Conservation (phyloP, 2,113 vertebrate species). For the Hymenochirus boettgeri region DNA sequence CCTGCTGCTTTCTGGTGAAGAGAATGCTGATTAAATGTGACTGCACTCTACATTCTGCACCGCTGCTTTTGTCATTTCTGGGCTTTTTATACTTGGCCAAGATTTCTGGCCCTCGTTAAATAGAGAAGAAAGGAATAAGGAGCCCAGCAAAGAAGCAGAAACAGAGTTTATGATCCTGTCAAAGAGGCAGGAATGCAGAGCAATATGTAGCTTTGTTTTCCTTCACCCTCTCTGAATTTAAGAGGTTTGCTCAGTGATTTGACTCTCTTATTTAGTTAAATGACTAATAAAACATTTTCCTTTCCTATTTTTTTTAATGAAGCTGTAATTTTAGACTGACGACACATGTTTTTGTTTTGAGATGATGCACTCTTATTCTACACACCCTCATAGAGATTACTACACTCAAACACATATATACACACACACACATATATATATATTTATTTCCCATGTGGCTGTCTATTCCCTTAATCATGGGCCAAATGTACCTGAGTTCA, state of each 20-base stretch:
- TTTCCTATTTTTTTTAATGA: too few relatives aligned
- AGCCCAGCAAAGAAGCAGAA: slow-evolving; percentile 32
- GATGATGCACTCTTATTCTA: too few relatives aligned
- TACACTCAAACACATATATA: too few relatives aligned
- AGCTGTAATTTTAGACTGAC: too few relatives aligned
- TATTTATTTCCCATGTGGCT: too few relatives aligned
- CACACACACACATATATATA: too few relatives aligned
- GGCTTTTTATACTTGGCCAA: slow-evolving; percentile 34
- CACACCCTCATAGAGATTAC: too few relatives aligned
- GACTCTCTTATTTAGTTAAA: background rate
- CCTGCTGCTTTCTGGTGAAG: slow-evolving; percentile 37
- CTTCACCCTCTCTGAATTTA: slow-evolving; percentile 16
- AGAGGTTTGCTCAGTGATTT: background rate
- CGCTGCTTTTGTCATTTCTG: slow-evolving; percentile 40
- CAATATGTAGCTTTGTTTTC: slow-evolving; percentile 30
- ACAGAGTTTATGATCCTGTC: slow-evolving; percentile 31
- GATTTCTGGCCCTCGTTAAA: slow-evolving; percentile 39
- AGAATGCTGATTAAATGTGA: slow-evolving; percentile 39
- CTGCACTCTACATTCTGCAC: slow-evolving; percentile 19
- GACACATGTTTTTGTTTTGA: too few relatives aligned
- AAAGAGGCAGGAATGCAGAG: slow-evolving; percentile 15
- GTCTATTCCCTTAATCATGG: too few relatives aligned
- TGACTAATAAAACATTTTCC: background rate
- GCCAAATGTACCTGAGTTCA: too few relatives aligned
- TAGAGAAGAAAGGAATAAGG: slow-evolving; percentile 32